A percentile compares a stretch with the other conserved stretches of the same genome.
These are phyloP conservation scores for Chondrilla cf. caribensis DNA, from an alignment of 37 sponge, comb jelly and placozoan species.

Conservation along the genomic window DNA sequence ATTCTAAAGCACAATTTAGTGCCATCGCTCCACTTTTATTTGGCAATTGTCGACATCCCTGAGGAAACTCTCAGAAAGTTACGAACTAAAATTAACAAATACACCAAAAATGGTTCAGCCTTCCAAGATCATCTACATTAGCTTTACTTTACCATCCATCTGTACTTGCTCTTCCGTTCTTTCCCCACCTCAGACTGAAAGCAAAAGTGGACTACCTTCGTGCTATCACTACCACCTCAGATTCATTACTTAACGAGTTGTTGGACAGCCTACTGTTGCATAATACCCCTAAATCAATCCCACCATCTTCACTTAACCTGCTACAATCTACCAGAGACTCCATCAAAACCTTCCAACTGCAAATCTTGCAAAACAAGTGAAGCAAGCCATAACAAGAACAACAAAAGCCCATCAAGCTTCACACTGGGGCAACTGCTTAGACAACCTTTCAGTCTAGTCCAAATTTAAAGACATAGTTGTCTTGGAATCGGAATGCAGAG, in stretches of 20 bases:
- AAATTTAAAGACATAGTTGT: constrained; percentile 2
- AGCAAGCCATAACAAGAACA: not conserved
- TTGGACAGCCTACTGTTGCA: not conserved
- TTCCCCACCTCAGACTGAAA: not conserved
- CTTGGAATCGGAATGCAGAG: not conserved
- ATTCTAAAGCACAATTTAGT: not conserved
- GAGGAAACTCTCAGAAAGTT: not conserved
- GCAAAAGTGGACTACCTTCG: constrained; percentile 1
- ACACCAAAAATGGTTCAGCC: not conserved
- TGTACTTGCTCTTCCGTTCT: not conserved
- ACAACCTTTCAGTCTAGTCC: not conserved
- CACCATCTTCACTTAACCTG: not conserved
- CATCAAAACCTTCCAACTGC: constrained; percentile 2
- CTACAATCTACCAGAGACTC: constrained; percentile 10
- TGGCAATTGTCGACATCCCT: not conserved
- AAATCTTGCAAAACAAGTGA: constrained; percentile 5
- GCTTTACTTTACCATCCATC: not conserved
- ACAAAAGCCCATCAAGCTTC: not conserved
- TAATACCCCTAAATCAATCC: not conserved
- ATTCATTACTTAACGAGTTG: not conserved
- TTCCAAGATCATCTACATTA: not conserved
- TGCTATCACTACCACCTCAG: not conserved
- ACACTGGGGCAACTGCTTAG: not conserved
- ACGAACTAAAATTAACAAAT: not conserved
- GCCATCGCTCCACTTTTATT: constrained; percentile 1